Conservation (phyloP, 2,113 vertebrate genomes). For the Ciconia boyciana region DNA sequence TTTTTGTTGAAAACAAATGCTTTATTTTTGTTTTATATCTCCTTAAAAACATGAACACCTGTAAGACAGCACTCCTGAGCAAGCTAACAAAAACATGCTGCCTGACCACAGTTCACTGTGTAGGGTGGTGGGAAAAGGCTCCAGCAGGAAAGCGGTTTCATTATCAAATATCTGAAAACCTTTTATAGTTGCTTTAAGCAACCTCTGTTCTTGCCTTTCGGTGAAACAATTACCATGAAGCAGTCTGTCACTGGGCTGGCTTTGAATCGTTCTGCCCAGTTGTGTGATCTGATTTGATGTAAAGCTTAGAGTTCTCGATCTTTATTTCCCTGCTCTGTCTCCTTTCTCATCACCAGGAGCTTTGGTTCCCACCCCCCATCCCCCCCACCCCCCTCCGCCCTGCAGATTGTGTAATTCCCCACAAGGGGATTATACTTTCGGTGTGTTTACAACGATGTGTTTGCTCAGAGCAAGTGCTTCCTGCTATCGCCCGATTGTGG, state of each 20-base stretch:
- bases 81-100: background rate
- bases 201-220: background rate
- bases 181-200: background rate
- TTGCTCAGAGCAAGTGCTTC: slow-evolving; percentile 2
- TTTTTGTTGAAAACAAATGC: background rate
- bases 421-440: background rate
- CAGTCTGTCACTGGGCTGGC: background rate
- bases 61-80: background rate
- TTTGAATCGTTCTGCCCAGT: background rate
- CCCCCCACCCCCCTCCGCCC: background rate
- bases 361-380: background rate
- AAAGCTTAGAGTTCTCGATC: background rate
- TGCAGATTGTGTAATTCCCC: background rate
- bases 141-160: background rate
- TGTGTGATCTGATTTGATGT: background rate
- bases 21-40: background rate
- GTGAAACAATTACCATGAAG: background rate
- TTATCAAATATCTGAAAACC: background rate
- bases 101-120: background rate
- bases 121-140: background rate
- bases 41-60: background rate
- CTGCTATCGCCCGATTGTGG: background rate
- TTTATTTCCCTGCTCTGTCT: slow-evolving; percentile 38
- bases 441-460: background rate
- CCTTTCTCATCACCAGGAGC: background rate